Evolutionary conservation across 2,888 invertebrate species (phyloP), one percentile per base, ranked within the genome.

Genomic region (Eupithecia vulgata): DNA sequence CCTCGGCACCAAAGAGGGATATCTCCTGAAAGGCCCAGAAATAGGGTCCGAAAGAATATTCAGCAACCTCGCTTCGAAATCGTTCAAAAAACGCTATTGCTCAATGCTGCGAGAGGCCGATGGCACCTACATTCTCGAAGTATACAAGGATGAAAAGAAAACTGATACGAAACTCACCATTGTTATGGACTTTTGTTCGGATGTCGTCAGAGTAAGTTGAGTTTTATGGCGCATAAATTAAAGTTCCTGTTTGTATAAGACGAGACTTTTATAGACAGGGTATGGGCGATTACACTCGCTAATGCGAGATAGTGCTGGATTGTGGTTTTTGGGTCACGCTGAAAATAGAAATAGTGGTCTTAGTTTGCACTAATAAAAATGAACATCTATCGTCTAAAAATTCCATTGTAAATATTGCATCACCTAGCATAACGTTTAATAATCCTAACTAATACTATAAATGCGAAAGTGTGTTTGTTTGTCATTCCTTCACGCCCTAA

Each of bases 141-240:
- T 99, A 81, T 98, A 98, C 89, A 99, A 99, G 93, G 99, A 99
- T 91, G 98, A 98, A 77, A 97, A 97, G 87, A 98, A 98, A 91
- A 96, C 96, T 37, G 98, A 99, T 84, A 97, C 98, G 0, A 98
- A 98, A 93, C 96, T 98, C 80, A 97, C 98, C 48, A 97, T 99
- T 87, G 98, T 98, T 79, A 97, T 99, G 97, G 98, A 99, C 89
- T 98, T 98, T 92, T 98, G 98, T 87, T 97, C 97, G 2, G 98
- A 98, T 88, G 98, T 98, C 82, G 96, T 97, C 73, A 96, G 97
- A 95, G 97, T 97, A 91, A 88, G 91, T 72, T 66, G 64, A 61
- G 68, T 68, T 75, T 57, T 65, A 52, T n/a, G 48, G 34, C 61
- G 40, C 65, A 40, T 65, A 21, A 65, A 65, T 65, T 65, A 65